Evolutionary conservation across 2,797 vertebrate species (phyloP), one percentile per base, ranked within the genome.

Genomic region (Diplodus sargus): DNA sequence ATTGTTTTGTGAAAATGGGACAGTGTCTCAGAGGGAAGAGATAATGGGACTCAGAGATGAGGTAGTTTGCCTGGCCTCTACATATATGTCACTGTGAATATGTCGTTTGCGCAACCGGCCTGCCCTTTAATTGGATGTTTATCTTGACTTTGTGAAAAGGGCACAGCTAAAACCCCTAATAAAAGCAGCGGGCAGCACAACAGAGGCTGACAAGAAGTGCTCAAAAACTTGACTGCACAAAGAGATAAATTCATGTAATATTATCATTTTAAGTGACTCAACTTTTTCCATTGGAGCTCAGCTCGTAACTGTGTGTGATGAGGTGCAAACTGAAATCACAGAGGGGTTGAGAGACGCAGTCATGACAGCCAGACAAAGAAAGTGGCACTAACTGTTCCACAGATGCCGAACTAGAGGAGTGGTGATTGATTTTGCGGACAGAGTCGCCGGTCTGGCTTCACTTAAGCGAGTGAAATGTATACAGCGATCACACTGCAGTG

Each of bases 31-130:
- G 11, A 74, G 87, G 82, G 79, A 78, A 48, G 34, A 67, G 45
- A 84, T 88, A 87, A 88, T 69, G 62, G 65, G 76, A 75, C 60
- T 67, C 78, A 82, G 69, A 79, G 65, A 81, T 89, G 78, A 87
- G 65, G 77, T 81, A 66, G 61, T 76, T 81, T 76, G 54, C 56
- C 68, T 80, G 11, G 18, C 76, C 25, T 63, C 39, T 49, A 79
- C 69, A 65, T 83, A 70, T 83, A 57, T 67, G 58, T 83, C 63
- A 62, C 51, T 64, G 30, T 23, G 81, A 51, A 51, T 62, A 25
- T 76, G 60, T 85, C 74, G 82, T 84, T 64, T 67, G 60, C 57
- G 78, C 61, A 73, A 59, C 43, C 66, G 52, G 51, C 20, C 58
- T 71, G 80, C 22, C 22, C 53, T 85, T 76, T 86, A 56, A 83